Conservation (phyloP, 2,797 vertebrate species). For the Esox lucius region DNA sequence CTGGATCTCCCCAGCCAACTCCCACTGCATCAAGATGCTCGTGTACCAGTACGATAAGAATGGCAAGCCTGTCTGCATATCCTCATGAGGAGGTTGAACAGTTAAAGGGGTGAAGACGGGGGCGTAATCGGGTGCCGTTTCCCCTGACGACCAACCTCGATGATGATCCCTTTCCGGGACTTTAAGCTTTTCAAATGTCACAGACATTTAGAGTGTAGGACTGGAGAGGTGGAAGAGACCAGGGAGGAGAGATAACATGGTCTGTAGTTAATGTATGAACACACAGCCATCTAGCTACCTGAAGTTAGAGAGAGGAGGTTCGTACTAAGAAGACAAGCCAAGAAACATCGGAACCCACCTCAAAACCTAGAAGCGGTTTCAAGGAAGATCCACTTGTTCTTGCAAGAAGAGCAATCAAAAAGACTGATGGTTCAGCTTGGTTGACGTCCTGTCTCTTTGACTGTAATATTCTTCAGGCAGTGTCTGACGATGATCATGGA, state of each 20-base stretch:
- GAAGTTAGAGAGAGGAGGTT: not conserved
- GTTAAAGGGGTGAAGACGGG: constrained; percentile 33
- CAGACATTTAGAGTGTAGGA: constrained; percentile 30
- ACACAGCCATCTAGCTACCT: not conserved
- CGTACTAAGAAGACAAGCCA: not conserved
- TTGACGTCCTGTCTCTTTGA: constrained; percentile 21
- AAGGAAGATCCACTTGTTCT: constrained; percentile 38
- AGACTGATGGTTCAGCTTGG: constrained; percentile 11
- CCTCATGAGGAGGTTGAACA: constrained; percentile 76
- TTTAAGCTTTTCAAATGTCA: constrained; percentile 66
- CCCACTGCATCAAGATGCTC: constrained; percentile 98
- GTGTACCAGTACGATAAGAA: constrained; percentile 97
- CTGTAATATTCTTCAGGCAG: constrained; percentile 1
- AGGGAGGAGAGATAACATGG: not conserved
- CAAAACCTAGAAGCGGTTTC: constrained; percentile 3
- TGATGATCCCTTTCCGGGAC: constrained; percentile 38
- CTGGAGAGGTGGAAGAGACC: constrained; percentile 1
- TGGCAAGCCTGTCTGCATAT: constrained; percentile 91
- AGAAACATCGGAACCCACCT: not conserved
- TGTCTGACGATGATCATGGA: constrained; percentile 1
- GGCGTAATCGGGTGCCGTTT: constrained; percentile 13
- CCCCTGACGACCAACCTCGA: constrained; percentile 47
- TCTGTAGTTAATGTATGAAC: not conserved
- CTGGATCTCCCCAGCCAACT: constrained; percentile 97
- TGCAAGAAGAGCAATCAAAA: constrained; percentile 28